A percentile compares a stretch with the other conserved stretches of the same genome.
phyloP scores from a whole-genome alignment of 2,113 vertebrate species.

The Psittacula cyanocephala region DNA sequence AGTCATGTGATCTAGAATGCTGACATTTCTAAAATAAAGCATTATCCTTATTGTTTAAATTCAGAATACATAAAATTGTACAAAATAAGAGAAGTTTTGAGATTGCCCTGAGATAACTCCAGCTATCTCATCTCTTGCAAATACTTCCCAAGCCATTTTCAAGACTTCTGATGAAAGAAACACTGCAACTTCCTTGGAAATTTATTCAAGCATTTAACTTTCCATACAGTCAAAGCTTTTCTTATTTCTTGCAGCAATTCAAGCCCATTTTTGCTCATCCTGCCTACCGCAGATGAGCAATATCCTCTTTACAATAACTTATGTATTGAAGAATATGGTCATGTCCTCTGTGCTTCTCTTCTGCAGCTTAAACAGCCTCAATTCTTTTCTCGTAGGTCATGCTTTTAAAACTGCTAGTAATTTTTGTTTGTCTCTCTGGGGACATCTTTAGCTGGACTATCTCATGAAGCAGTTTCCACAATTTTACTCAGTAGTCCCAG shows the following conservation, averaged over 20 bases:
- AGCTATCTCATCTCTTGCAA: neutral
- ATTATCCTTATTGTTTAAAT: neutral
- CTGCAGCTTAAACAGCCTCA: neutral
- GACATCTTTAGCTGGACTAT: neutral
- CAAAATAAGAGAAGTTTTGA: neutral
- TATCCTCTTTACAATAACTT: neutral
- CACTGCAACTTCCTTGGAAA: neutral
- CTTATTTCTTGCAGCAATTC: neutral
- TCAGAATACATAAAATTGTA: neutral
- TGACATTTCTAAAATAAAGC: neutral
- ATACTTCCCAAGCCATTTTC: neutral
- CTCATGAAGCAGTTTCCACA: neutral
- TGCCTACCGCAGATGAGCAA: neutral
- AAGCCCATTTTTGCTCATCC: neutral
- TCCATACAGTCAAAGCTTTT: neutral
- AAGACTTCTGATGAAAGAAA: neutral
- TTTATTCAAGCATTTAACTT: neutral
- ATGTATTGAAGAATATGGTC: neutral
- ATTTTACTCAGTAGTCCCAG: neutral
- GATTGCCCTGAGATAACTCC: neutral
- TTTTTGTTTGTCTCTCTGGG: neutral
- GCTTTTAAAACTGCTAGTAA: neutral
- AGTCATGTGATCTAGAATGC: neutral
- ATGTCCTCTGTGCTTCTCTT: neutral
- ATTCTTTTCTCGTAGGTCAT: neutral